These are phyloP conservation scores for Drosophila fuyamai DNA, from an alignment of 1,140 invertebrate species.

Conservation along the genomic window DNA sequence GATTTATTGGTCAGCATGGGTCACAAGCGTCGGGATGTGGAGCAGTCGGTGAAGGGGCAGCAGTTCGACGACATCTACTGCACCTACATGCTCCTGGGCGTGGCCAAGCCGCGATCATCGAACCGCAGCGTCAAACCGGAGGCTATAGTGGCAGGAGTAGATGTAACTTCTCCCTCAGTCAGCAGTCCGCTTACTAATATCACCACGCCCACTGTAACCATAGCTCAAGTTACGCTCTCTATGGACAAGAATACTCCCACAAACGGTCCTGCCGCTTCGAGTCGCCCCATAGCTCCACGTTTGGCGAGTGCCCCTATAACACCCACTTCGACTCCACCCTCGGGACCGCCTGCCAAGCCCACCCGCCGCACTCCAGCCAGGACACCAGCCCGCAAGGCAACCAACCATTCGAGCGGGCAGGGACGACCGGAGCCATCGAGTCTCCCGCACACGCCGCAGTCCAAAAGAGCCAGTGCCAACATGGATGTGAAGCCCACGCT, in stretches of 20 bases:
- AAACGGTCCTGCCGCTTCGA: background rate
- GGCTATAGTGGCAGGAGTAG: background rate
- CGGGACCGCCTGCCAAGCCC: constrained; percentile 60
- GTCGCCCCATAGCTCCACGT: constrained; percentile 38
- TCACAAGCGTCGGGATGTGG: constrained; percentile 96
- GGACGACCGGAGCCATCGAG: constrained; percentile 19
- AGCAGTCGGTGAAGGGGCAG: constrained; percentile 96
- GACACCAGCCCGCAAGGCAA: constrained; percentile 60
- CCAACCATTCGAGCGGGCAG: background rate
- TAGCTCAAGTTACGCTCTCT: constrained; percentile 26
- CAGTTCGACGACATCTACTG: constrained; percentile 99
- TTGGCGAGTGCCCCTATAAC: constrained; percentile 22
- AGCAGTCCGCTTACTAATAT: background rate
- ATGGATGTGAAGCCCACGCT: constrained; percentile 68
- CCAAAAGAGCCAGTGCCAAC: constrained; percentile 26
- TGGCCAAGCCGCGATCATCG: constrained; percentile 44
- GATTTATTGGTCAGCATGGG: constrained; percentile 97
- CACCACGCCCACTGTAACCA: constrained; percentile 36
- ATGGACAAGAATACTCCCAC: constrained; percentile 15
- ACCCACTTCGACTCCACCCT: background rate
- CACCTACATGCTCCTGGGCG: constrained; percentile 87
- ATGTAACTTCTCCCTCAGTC: background rate
- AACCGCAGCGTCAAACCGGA: constrained; percentile 4
- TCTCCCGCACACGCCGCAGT: constrained; percentile 43
- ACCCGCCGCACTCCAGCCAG: constrained; percentile 65